These are phyloP conservation scores for Agrilus mali DNA, from an alignment of 2,888 invertebrate genomes.

Conservation along the genomic window DNA sequence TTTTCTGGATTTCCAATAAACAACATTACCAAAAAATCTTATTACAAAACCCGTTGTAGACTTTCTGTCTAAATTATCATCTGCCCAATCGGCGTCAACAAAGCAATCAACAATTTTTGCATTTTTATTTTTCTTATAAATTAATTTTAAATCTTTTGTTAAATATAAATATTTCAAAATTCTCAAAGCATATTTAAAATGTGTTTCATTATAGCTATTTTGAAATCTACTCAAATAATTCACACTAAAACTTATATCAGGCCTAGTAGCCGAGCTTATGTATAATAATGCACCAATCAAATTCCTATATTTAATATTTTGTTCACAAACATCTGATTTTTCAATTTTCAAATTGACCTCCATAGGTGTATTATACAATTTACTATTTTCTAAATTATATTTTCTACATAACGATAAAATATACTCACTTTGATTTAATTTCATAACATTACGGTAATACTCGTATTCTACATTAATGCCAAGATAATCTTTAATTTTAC, in stretches of 20 bases:
- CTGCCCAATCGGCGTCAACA: conserved; percentile 26
- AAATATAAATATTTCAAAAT: too few species aligned
- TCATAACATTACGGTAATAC: too few species aligned
- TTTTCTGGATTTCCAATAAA: conserved; percentile 22
- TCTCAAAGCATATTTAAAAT: conserved; percentile 20
- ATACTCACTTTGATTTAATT: too few species aligned
- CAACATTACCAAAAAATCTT: conserved; percentile 4
- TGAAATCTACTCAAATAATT: conserved; percentile 26
- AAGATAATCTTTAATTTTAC: too few species aligned
- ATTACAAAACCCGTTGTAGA: conserved; percentile 6
- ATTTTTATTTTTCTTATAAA: conserved; percentile 10
- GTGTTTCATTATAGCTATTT: conserved; percentile 21
- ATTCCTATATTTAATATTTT: conserved; percentile 3
- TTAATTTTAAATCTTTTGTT: conserved; percentile 18
- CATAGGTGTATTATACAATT: too few species aligned
- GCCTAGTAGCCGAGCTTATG: conserved; percentile 23
- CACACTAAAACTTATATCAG: conserved; percentile 21
- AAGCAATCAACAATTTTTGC: conserved; percentile 10
- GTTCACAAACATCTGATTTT: too few species aligned
- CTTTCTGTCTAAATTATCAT: conserved; percentile 13
- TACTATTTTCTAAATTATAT: too few species aligned
- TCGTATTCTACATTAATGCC: too few species aligned
- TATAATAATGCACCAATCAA: conserved; percentile 17
- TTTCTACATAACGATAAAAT: too few species aligned
- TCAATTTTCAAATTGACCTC: too few species aligned